Base-by-base conservation (phyloP, 2,888 invertebrate species). In the Stegana nigrithorax region DNA sequence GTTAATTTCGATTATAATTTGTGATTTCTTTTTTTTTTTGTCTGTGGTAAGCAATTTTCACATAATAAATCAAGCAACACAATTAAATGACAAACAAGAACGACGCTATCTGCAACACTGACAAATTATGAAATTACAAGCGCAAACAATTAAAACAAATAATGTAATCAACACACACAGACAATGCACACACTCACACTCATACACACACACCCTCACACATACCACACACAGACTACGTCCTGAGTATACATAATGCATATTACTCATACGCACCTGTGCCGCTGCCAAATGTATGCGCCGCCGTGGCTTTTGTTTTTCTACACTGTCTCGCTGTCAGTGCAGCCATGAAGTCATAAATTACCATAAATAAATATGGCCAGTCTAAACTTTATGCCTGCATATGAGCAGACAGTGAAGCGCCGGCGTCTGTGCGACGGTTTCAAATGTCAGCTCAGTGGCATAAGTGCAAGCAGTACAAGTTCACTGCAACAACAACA, bases 101-200 rank as follows among this genome's bases (percentile, higher is more conserved):
- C 12, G 14, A 36, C n/a, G n/a, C 5, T 29, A 53, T 32, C 29
- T 32, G 32, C 23, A 53, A 53, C 32, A 53, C 53, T 53, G 53
- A 53, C 53, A 53, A 53, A 53, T 53, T 53, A 53, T 53, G 17
- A 19, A 53, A 29, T 29, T 29, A 53, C 53, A 53, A 53, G 29
- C 25, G 32, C 19, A 29, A 53, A 53, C 53, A 53, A 53, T 53
- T 53, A 53, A 53, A 27, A 53, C 47, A 47, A 47, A 47, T 47
- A 47, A 47, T 47, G 23, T 25, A 12, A 7, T 14, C 8, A 44
- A 3, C 12, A 36, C 36, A 47, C 25, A 47, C 47, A 47, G 12
- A 2, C 47, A 47, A 8, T 10, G 25, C 10, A n/a, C 2, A 47
- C 12, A 47, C 23, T 32, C n/a, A n/a, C n/a, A 23, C 12, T 25